Conservation (phyloP, 2,113 vertebrate species). For the Polyodon spathula region DNA sequence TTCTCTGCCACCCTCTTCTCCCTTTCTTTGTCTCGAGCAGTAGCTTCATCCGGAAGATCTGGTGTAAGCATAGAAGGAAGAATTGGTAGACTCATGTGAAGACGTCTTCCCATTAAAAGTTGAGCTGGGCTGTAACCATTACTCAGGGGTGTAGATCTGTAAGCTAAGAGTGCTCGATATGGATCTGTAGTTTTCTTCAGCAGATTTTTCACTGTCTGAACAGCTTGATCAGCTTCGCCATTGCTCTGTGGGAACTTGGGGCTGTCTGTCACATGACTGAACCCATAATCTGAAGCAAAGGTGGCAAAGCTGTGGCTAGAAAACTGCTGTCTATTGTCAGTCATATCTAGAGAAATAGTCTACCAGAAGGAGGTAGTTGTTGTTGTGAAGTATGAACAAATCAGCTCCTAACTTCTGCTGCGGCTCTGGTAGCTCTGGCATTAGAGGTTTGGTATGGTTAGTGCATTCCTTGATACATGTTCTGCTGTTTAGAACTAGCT, state of each 20-base stretch:
- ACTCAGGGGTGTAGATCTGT: conserved; percentile 10
- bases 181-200: conserved; percentile 12
- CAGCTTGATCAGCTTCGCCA: conserved; percentile 13
- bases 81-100: too few species aligned
- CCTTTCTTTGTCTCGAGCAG: too few species aligned
- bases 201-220: conserved; percentile 12
- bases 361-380: conserved; percentile 18
- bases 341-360: conserved; percentile 14
- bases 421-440: conserved; percentile 5
- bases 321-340: conserved; percentile 13
- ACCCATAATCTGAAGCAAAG: conserved; percentile 14
- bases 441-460: conserved; percentile 10
- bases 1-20: too few species aligned
- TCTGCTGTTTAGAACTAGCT: conserved; percentile 18
- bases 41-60: too few species aligned
- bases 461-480: neutral
- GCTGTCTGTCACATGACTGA: conserved; percentile 22
- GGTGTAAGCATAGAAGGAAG: too few species aligned
- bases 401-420: conserved; percentile 16
- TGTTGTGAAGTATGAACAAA: conserved; percentile 19
- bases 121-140: conserved; percentile 19
- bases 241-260: conserved; percentile 20
- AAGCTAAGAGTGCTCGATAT: conserved; percentile 18
- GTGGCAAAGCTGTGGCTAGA: conserved; percentile 2
- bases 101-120: conserved; percentile 21